A percentile compares a stretch with the other conserved stretches of the same genome.
Evolutionary conservation across 2,113 vertebrate genomes (phyloP).

Genomic region (Regulus satrapa): DNA sequence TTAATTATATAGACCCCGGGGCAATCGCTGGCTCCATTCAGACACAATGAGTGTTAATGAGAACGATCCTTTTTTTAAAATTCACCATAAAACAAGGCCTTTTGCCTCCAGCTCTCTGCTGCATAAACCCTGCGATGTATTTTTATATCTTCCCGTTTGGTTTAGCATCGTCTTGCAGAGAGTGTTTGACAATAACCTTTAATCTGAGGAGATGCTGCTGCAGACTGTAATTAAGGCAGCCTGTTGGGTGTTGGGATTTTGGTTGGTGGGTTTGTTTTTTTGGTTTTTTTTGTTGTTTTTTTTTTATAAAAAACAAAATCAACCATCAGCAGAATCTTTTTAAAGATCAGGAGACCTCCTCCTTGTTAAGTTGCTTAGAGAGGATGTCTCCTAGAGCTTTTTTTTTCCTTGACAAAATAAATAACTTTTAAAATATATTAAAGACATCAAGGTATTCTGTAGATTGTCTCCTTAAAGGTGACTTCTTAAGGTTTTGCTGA

Average conservation of each 20-base stretch:
- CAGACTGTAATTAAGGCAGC: constrained; percentile 27
- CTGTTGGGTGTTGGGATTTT: background rate
- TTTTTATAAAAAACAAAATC: background rate
- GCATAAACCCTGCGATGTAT: background rate
- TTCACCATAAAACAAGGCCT: background rate
- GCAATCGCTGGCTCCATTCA: background rate
- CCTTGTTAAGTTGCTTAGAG: background rate
- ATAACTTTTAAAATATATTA: background rate
- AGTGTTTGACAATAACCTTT: constrained; percentile 8
- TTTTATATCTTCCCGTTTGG: background rate
- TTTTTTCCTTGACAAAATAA: background rate
- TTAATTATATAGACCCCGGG: background rate
- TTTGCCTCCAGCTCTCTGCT: background rate
- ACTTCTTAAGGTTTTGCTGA: background rate
- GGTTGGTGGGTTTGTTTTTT: background rate
- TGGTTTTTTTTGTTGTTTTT: background rate
- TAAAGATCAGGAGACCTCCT: background rate
- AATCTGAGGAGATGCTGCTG: background rate
- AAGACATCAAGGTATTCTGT: background rate
- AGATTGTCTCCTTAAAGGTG: background rate
- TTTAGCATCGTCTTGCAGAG: background rate
- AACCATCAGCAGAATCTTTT: background rate
- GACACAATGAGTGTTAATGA: background rate
- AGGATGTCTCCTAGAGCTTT: background rate
- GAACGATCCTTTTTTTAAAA: background rate